Evolutionary conservation across 2,113 vertebrate species (phyloP).

Genomic region (Agapornis roseicollis): DNA sequence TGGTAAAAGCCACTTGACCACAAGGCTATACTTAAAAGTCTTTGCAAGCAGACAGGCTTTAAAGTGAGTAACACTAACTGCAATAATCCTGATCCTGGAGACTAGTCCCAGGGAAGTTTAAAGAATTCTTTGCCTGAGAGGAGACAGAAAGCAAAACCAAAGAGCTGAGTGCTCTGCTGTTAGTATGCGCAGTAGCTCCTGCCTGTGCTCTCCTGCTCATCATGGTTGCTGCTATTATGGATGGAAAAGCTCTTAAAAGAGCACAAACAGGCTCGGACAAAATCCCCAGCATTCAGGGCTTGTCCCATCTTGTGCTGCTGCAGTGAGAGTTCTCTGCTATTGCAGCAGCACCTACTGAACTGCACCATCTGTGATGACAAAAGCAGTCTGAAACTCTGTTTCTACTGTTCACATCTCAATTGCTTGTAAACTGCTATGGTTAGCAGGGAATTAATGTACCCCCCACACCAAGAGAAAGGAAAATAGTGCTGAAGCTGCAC

Average conservation of each 20-base stretch:
- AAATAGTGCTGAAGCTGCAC: not conserved
- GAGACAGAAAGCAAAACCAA: not conserved
- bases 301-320: not conserved
- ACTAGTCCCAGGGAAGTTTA: not conserved
- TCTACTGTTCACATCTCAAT: not conserved
- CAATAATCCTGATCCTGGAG: not conserved
- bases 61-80: not conserved
- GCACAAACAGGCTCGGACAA: not conserved
- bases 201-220: not conserved
- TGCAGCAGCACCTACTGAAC: not conserved
- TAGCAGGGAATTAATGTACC: not conserved
- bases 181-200: not conserved
- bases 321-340: not conserved
- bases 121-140: not conserved
- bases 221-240: not conserved
- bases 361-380: fast-evolving
- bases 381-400: not conserved
- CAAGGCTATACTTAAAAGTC: not conserved
- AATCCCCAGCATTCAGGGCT: not conserved
- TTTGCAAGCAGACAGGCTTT: not conserved
- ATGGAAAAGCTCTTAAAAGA: not conserved
- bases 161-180: not conserved
- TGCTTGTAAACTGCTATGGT: not conserved
- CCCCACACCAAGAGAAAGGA: not conserved
- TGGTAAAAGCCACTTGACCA: not conserved